Base-by-base conservation (phyloP, 2,113 vertebrate species). In the Notothenia rossii region DNA sequence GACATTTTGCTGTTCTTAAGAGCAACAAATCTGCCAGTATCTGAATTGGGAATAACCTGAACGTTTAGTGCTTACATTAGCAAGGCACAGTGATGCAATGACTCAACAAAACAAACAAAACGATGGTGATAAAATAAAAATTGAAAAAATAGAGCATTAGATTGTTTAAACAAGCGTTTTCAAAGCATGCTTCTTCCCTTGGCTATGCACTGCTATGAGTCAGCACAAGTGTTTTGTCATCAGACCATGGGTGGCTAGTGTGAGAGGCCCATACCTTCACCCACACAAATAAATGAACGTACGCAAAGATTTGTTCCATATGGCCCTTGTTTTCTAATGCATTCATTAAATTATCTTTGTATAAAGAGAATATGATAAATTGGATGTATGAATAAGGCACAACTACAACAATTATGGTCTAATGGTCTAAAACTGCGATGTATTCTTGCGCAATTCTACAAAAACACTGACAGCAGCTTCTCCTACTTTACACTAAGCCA, bases 51-150 rank as follows among this genome's bases (percentile, higher is more conserved):
- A 61, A 48, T 12, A 48, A 54, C 67, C 46, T 62, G 75, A 83
- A 70, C 76, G 48, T 59, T 70, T n/a, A 61, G 69, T 72, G 76
- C 67, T 77, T n/a, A 82, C 59, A 59, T 81, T 61, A 49, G 55
- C 48, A 73, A 78, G 85, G 83, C 89, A 75, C 70, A 63, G 55
- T 82, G 76, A 87, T 58, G 77, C 22, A 75, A 81, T 88, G 81
- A 68, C 66, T 77, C 55, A 71, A 58, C 36, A 17, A 33, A n/a
- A 40, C 4, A 50, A 0, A 54, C 29, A 15, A 49, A 59, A 29
- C 22, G 71, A 75, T 58, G 22, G 60, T 5, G 36, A 49, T 29
- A 72, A 56, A 77, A 74, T 56, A 67, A 70, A 29, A 29, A 29
- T 29, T 29, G 60, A 73, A 25, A 55, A 72, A 64, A 40, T 40